phyloP scores from a whole-genome alignment of 1,140 invertebrate species.

The Nomia melanderi region DNA sequence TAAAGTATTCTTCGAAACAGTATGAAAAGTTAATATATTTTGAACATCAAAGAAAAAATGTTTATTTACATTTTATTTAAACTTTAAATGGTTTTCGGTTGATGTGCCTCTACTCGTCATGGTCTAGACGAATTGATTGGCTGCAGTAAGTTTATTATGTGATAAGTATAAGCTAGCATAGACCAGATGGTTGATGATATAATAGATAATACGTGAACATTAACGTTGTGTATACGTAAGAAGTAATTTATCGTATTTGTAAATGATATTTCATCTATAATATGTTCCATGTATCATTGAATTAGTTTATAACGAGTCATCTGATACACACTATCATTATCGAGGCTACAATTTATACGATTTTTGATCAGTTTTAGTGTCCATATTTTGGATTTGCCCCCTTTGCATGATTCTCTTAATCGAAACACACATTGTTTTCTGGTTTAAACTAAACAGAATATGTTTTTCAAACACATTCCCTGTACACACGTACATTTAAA shows the following conservation, averaged over 20 bases:
- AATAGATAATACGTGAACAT: conserved; percentile 22
- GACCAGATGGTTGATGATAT: conserved; percentile 7
- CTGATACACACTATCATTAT: not conserved
- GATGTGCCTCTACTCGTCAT: conserved; percentile 55
- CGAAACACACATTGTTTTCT: not conserved
- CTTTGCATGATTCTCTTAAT: conserved; percentile 22
- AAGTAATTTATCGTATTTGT: not conserved
- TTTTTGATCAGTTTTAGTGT: not conserved
- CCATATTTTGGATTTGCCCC: not conserved
- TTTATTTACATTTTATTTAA: conserved; percentile 57
- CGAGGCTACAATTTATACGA: not conserved
- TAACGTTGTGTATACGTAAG: conserved; percentile 22
- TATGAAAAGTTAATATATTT: not conserved
- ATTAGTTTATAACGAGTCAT: not conserved
- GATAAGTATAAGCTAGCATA: conserved; percentile 34
- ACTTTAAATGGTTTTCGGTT: conserved; percentile 59
- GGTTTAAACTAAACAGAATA: not conserved
- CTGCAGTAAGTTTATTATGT: conserved; percentile 68
- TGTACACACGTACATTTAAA: not conserved
- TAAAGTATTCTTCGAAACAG: not conserved
- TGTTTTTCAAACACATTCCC: conserved; percentile 1
- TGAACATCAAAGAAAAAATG: conserved; percentile 50
- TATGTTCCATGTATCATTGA: not conserved
- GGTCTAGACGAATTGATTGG: conserved; percentile 72
- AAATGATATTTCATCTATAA: not conserved